Conservation (phyloP, 2,888 invertebrate genomes). For the Folsomia manolachei region DNA sequence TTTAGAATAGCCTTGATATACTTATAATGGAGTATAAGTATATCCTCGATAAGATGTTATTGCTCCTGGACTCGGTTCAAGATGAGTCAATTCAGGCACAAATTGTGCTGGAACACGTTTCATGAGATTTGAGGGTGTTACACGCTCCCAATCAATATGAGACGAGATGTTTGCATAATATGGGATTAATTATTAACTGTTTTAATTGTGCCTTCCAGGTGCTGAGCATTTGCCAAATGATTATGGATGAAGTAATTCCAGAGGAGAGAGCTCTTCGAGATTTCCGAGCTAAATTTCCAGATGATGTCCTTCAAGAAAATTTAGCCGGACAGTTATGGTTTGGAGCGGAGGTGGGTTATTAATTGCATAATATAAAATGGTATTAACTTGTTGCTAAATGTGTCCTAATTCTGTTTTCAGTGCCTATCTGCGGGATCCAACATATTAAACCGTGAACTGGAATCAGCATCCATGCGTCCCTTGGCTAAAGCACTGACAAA, state of each 20-base stretch:
- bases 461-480: conserved; percentile 94
- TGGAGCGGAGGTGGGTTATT: conserved; percentile 93
- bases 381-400: conserved; percentile 1
- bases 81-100: no score
- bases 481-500: conserved; percentile 94
- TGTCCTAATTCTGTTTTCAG: conserved; percentile 59
- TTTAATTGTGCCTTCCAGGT: no score
- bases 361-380: no score
- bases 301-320: conserved; percentile 97
- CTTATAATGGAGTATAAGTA: no score
- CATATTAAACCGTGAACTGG: conserved; percentile 93
- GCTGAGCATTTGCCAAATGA: conserved; percentile 85
- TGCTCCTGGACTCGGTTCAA: no score
- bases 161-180: no score
- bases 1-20: no score
- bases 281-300: conserved; percentile 97
- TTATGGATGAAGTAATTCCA: conserved; percentile 87
- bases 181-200: no score
- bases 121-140: no score
- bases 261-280: conserved; percentile 86
- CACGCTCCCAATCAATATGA: no score
- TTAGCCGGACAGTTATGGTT: conserved; percentile 98
- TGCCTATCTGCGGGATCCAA: conserved; percentile 97
- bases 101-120: no score
- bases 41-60: no score